Evolutionary conservation across 2,113 vertebrate species (phyloP).

Genomic region (Corvus hawaiiensis): DNA sequence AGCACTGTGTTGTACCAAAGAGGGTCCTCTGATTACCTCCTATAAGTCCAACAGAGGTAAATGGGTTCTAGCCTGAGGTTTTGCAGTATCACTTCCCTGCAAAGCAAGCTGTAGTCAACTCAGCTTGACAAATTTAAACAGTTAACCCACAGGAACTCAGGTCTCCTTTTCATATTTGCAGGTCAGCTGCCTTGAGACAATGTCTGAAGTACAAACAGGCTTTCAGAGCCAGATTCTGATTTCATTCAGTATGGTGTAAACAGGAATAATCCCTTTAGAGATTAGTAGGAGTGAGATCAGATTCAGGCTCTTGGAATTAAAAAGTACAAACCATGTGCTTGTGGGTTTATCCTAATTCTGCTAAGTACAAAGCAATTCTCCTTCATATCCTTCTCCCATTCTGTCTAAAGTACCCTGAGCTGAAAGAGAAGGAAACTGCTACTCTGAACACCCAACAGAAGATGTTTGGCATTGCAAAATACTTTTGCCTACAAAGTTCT

Average conservation of each 20-base stretch:
- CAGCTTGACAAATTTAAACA: conserved; percentile 27
- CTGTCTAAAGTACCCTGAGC: neutral
- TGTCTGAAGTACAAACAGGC: neutral
- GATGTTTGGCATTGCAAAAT: neutral
- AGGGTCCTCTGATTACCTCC: neutral
- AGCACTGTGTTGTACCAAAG: neutral
- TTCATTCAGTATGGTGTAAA: neutral
- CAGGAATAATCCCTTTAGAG: conserved; percentile 51
- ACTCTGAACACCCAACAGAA: neutral
- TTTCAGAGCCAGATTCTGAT: conserved; percentile 13
- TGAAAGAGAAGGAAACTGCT: neutral
- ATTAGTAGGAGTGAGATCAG: conserved; percentile 31
- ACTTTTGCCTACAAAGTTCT: neutral
- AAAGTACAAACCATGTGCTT: conserved; percentile 43
- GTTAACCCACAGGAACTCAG: neutral
- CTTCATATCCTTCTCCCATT: neutral
- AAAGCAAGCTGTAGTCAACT: neutral
- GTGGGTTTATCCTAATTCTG: conserved; percentile 50
- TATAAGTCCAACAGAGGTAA: neutral
- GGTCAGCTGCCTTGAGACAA: conserved; percentile 9
- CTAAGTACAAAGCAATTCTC: conserved; percentile 26
- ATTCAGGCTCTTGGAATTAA: conserved; percentile 20
- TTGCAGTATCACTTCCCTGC: neutral
- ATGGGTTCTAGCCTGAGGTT: neutral
- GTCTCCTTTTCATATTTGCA: neutral